Conservation (phyloP, 2,113 vertebrate species). For the Aphyosemion australe region DNA sequence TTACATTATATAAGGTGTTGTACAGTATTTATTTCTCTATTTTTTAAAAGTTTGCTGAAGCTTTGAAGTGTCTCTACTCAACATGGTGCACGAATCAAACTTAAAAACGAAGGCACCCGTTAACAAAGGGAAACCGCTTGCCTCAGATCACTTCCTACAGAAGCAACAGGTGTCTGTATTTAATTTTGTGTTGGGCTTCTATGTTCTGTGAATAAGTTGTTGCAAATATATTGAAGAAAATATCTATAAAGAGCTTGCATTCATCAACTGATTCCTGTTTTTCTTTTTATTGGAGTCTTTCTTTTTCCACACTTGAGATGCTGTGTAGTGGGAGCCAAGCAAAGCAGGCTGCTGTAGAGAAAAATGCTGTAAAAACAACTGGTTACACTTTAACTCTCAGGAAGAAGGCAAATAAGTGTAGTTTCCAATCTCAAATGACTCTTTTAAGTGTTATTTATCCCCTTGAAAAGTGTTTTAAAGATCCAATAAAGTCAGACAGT, state of each 20-base stretch:
- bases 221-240: slow-evolving; percentile 73
- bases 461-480: background rate
- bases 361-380: slow-evolving; percentile 30
- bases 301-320: slow-evolving; percentile 20
- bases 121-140: slow-evolving; percentile 73
- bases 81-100: slow-evolving; percentile 74
- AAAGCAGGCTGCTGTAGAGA: background rate
- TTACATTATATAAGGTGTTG: slow-evolving; percentile 75
- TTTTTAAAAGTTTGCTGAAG: slow-evolving; percentile 70
- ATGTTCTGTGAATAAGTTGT: slow-evolving; percentile 61
- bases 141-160: slow-evolving; percentile 60
- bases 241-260: slow-evolving; percentile 76
- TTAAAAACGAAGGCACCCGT: slow-evolving; percentile 60
- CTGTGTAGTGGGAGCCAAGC: slow-evolving; percentile 3
- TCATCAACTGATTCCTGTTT: slow-evolving; percentile 52
- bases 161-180: slow-evolving; percentile 55
- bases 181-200: slow-evolving; percentile 61
- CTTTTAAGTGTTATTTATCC: background rate
- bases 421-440: background rate
- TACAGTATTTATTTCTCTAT: slow-evolving; percentile 84
- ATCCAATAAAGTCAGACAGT: background rate
- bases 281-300: slow-evolving; percentile 35
- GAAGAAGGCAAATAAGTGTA: background rate
- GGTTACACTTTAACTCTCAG: background rate
- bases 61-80: slow-evolving; percentile 74